phyloP scores from a whole-genome alignment of 1,140 invertebrate species.

The Heliothis subflexa region DNA sequence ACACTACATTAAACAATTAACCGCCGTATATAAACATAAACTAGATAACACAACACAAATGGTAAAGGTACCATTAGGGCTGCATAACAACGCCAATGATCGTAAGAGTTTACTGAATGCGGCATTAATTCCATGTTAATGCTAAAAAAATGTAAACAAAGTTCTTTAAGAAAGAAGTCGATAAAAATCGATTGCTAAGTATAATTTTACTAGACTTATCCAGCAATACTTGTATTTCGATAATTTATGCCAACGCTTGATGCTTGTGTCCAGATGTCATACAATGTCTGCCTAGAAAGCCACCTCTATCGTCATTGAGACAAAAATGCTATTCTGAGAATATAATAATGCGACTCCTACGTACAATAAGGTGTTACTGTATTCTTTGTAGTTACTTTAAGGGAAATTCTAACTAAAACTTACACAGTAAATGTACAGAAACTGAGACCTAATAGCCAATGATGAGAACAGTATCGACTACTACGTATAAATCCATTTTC shows the following conservation, averaged over 20 bases:
- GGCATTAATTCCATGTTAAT: conserved; percentile 52
- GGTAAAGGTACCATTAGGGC: conserved; percentile 20
- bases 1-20: conserved; percentile 15
- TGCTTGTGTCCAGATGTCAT: neutral
- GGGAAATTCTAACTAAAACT: too few relatives aligned
- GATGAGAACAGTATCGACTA: too few relatives aligned
- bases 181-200: neutral
- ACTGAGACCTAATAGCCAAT: too few relatives aligned
- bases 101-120: conserved; percentile 27
- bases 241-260: neutral
- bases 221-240: neutral
- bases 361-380: too few relatives aligned
- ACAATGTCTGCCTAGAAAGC: neutral
- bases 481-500: neutral
- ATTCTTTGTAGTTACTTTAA: too few relatives aligned
- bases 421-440: too few relatives aligned
- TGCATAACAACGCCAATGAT: conserved; percentile 31
- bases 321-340: too few relatives aligned
- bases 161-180: neutral
- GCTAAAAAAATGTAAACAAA: conserved; percentile 42
- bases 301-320: neutral
- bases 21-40: conserved; percentile 21
- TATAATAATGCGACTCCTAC: too few relatives aligned
- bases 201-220: neutral
- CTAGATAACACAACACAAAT: conserved; percentile 20